These are phyloP conservation scores for Drosophila colorata DNA, from an alignment of 2,888 invertebrate species.

Conservation along the genomic window DNA sequence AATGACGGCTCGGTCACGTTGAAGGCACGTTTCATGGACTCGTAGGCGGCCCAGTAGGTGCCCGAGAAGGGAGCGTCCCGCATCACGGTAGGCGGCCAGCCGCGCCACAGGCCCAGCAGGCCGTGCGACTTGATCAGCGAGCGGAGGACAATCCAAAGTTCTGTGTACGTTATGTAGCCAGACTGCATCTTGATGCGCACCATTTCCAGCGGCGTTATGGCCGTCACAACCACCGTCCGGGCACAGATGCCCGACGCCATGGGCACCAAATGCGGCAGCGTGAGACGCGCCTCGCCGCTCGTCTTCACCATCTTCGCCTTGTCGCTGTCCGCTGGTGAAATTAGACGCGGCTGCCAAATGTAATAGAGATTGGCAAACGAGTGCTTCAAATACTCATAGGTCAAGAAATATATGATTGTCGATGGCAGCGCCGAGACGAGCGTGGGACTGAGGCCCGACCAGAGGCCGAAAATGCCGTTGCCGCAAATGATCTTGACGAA, in stretches of 20 bases:
- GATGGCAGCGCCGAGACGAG: slow-evolving; percentile 96
- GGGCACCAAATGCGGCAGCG: slow-evolving; percentile 86
- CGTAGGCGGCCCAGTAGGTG: slow-evolving; percentile 96
- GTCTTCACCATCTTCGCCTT: slow-evolving; percentile 1
- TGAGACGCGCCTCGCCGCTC: background rate
- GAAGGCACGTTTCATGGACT: slow-evolving; percentile 88
- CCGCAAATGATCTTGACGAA: slow-evolving; percentile 93
- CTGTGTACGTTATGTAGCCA: slow-evolving; percentile 91
- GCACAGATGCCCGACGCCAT: slow-evolving; percentile 93
- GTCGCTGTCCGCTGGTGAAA: background rate
- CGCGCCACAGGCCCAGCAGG: slow-evolving; percentile 91
- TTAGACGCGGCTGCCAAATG: background rate
- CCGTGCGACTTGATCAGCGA: slow-evolving; percentile 89
- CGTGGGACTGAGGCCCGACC: slow-evolving; percentile 98
- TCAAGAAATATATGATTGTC: slow-evolving; percentile 97
- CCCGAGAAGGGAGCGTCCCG: slow-evolving; percentile 85
- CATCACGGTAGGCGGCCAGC: slow-evolving; percentile 85
- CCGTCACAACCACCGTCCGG: slow-evolving; percentile 91
- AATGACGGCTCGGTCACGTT: slow-evolving; percentile 79
- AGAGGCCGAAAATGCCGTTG: slow-evolving; percentile 95
- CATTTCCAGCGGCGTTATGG: slow-evolving; percentile 97
- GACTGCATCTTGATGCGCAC: slow-evolving; percentile 99
- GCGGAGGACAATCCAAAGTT: slow-evolving; percentile 86
- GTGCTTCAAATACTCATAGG: slow-evolving; percentile 94
- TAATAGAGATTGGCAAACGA: slow-evolving; percentile 85